Conservation (phyloP, 1,140 invertebrate species). For the Penaeus indicus region DNA sequence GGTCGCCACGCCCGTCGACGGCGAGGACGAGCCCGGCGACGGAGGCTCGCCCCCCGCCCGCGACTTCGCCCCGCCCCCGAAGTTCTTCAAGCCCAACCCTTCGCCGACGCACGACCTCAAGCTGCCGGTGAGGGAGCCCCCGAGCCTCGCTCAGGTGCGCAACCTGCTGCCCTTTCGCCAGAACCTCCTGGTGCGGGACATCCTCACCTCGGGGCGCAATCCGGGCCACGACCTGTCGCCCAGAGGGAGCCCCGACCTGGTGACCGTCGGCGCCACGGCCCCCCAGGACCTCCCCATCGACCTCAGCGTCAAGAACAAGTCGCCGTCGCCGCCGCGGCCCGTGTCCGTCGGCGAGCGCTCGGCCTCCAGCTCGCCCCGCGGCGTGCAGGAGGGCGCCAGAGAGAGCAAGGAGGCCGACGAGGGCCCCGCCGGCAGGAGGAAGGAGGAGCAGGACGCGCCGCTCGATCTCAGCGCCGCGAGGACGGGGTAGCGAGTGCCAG, state of each 20-base stretch:
- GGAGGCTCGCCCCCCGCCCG: conserved; percentile 23
- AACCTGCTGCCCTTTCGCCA: conserved; percentile 26
- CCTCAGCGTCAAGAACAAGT: conserved; percentile 58
- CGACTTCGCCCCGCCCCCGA: conserved; percentile 43
- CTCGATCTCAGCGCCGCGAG: conserved; percentile 53
- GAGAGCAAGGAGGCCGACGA: conserved; percentile 27
- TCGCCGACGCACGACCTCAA: conserved; percentile 37
- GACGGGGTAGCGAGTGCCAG: not conserved
- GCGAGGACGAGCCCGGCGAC: conserved; percentile 38
- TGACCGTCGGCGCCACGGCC: conserved; percentile 43
- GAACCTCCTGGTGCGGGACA: conserved; percentile 14
- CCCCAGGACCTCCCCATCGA: conserved; percentile 58
- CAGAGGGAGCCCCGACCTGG: conserved; percentile 38
- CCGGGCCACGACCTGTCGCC: conserved; percentile 52
- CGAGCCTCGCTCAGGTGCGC: conserved; percentile 15
- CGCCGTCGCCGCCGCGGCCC: conserved; percentile 9
- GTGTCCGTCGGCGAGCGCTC: conserved; percentile 18
- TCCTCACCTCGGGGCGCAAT: conserved; percentile 16
- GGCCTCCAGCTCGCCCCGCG: conserved; percentile 11
- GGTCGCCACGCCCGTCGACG: not conserved
- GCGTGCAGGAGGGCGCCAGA: conserved; percentile 29
- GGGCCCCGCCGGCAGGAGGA: conserved; percentile 22
- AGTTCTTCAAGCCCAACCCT: conserved; percentile 43
- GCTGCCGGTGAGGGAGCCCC: not conserved
- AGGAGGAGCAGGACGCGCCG: conserved; percentile 53